Evolutionary conservation across 2,113 vertebrate genomes (phyloP), one percentile per base, ranked within the genome.

Genomic region (Sorex araneus): DNA sequence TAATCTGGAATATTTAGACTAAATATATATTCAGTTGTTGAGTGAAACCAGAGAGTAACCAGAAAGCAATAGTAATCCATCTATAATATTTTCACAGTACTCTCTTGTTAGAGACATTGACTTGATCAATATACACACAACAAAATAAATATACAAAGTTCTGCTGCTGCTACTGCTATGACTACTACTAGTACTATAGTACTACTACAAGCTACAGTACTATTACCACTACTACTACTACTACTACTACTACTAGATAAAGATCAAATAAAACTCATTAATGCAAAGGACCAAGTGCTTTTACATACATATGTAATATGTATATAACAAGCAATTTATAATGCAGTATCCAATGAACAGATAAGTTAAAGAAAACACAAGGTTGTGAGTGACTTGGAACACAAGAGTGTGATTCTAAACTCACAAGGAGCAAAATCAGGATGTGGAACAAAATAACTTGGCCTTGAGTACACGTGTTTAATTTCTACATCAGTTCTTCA

Each of bases 121-220:
- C 79, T 70, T 47, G 83, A 84, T 84, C 80, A 91, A 57, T 36
- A 30, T 60, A 63, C 90, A 85, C 81, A 66, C 27, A 60, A n/a
- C 27, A 60, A 92, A 79, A 19, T 81, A n/a, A n/a, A n/a, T n/a
- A n/a, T 78, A 47, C 47, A 70, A 77, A 80, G 2, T 74, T 19
- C 47, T 79, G 13, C 10, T 32, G 54, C 36, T 27, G 15, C 60
- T 2, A 70, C 66, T 4, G 84, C 25, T 36, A n/a, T n/a, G n/a
- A 45, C 2, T 30, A 32, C 43, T 23, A 50, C 11, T 47, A n/a
- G 5, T n/a, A 8, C 30, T 63, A 18, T 36, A 45, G 1, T 30
- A 32, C 43, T 23, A 50, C 11, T 47, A n/a, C 8, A n/a, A n/a
- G n/a, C n/a, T n/a, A n/a, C n/a, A n/a, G n/a, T n/a, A n/a, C n/a